phyloP scores from a whole-genome alignment of 2,797 vertebrate genomes.

The Discoglossus pictus region DNA sequence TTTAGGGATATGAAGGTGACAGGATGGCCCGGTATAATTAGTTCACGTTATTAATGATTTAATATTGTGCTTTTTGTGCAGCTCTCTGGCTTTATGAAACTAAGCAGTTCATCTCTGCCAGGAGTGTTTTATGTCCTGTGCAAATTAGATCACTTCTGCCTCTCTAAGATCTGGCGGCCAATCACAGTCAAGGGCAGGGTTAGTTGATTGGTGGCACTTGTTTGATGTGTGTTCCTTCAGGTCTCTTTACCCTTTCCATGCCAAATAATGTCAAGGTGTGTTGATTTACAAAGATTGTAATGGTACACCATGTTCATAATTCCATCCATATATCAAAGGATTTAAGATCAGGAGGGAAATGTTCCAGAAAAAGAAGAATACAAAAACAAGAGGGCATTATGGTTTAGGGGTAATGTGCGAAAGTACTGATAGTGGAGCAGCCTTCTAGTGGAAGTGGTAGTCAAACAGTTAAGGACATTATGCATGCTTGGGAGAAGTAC shows the following conservation, averaged over 20 bases:
- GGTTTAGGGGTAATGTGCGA: no score
- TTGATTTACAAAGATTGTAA: neutral
- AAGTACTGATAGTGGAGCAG: no score
- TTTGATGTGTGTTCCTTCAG: neutral
- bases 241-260: conserved; percentile 1
- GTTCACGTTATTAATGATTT: conserved; percentile 52
- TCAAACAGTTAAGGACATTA: no score
- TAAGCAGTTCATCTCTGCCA: conserved; percentile 52
- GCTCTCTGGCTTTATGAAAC: conserved; percentile 49
- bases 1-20: conserved; percentile 51
- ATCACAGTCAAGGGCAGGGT: conserved; percentile 30
- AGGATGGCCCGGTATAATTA: conserved; percentile 49
- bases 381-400: no score
- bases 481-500: no score
- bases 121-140: conserved; percentile 47
- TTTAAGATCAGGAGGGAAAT: no score
- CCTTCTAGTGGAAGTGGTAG: no score
- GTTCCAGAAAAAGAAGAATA: no score
- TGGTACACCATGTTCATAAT: no score
- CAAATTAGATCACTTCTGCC: conserved; percentile 47
- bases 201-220: conserved; percentile 3
- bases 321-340: no score
- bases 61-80: conserved; percentile 53
- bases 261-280: neutral
- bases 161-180: conserved; percentile 16